phyloP scores from a whole-genome alignment of 2,797 vertebrate species.

The Emydoidea blandingii region DNA sequence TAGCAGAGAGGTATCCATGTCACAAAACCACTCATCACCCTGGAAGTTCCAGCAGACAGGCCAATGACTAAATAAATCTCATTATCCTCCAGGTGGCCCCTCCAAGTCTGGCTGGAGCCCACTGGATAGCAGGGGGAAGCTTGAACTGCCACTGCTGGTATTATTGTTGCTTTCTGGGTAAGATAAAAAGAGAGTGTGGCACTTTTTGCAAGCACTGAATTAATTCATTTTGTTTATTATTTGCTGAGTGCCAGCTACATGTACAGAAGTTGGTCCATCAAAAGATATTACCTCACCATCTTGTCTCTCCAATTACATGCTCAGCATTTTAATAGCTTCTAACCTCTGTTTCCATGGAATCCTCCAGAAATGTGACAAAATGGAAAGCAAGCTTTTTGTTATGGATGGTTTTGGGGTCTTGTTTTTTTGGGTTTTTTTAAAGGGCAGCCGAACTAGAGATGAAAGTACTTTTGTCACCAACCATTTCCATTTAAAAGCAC shows the following conservation, averaged over 20 bases:
- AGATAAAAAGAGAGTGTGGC: conserved; percentile 3
- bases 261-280: background rate
- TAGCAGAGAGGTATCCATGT: background rate
- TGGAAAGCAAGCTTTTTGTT: background rate
- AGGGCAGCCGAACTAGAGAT: background rate
- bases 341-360: background rate
- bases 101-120: background rate
- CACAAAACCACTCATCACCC: background rate
- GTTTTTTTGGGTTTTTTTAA: no score
- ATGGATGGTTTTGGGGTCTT: background rate
- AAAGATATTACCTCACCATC: background rate
- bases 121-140: background rate
- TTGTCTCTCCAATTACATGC: background rate
- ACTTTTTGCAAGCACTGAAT: background rate
- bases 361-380: conserved; percentile 31
- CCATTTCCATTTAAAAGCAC: background rate
- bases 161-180: background rate
- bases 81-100: background rate
- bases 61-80: background rate
- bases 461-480: background rate
- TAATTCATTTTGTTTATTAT: conserved; percentile 26
- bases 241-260: background rate
- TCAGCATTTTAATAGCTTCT: background rate
- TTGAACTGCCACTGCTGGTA: background rate
- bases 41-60: background rate